Evolutionary conservation across 2,797 vertebrate genomes (phyloP), one percentile per base, ranked within the genome.

Genomic region (Xenopus petersii): DNA sequence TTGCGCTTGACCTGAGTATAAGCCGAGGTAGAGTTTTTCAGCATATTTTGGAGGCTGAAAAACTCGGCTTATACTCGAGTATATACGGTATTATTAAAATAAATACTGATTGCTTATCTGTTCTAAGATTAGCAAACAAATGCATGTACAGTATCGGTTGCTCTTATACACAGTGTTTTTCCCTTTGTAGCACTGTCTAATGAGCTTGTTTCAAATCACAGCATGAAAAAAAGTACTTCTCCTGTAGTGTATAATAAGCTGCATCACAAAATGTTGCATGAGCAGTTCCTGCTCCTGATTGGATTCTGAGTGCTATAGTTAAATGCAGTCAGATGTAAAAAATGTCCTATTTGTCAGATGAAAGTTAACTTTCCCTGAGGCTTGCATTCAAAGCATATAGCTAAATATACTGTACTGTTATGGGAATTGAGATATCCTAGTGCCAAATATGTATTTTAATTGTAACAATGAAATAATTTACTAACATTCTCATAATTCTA

Each of bases 171-270:
- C 59, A 71, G 3, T 24, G 24, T 64, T 3, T 83, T 75, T 80
- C 6, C 56, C 13, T 80, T 66, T 36, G 24, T 77, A 70, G 56
- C 26, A 17, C 13, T 74, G 13, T 12, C 10, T 73, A n/a, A 16
- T 71, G 64, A 84, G 21, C 62, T 77, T 81, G 13, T 82, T 82
- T 73, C 42, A 65, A 79, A 73, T 66, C 46, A 71, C n/a, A 81
- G 60, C 26, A 81, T 0, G 66, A 80, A 10, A 30, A 21, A 46
- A 73, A 71, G 0, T 58, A 5, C 65, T 82, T 80, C 21, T 42
- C 64, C 16, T 24, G 67, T 65, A 74, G 4, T 24, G 2, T 26
- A 8, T 64, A 77, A 71, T 77, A 74, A 75, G 46, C 48, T 46
- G 16, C 75, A 16, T 42, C 54, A 75, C 59, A 79, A 73, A 82